These are phyloP conservation scores for Maniola jurtina DNA, from an alignment of 1,140 invertebrate species.

Conservation along the genomic window DNA sequence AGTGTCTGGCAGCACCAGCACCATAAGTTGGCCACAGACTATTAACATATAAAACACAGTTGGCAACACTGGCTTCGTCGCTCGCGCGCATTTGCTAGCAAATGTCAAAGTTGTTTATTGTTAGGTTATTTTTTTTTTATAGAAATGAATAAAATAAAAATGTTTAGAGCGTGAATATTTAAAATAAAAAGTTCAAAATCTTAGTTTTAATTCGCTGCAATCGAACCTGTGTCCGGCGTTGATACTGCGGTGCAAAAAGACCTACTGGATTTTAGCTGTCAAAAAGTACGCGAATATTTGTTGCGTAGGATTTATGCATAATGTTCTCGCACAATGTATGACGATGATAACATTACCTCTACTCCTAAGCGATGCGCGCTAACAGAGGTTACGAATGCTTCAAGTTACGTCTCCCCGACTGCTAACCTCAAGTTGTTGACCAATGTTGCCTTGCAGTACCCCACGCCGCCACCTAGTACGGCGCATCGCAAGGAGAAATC, in stretches of 20 bases:
- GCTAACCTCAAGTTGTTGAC: conserved; percentile 80
- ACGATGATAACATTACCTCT: conserved; percentile 72
- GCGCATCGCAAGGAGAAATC: conserved; percentile 80
- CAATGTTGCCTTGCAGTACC: conserved; percentile 78
- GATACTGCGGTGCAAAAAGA: conserved; percentile 12
- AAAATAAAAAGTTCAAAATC: background rate
- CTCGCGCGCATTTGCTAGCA: conserved; percentile 62
- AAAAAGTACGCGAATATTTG: conserved; percentile 74
- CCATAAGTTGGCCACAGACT: no score
- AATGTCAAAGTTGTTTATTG: conserved; percentile 71
- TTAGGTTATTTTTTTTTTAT: conserved; percentile 43
- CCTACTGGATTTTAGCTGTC: conserved; percentile 65
- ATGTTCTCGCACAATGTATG: conserved; percentile 75
- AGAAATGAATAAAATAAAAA: background rate
- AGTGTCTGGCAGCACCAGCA: no score
- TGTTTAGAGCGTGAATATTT: conserved; percentile 18
- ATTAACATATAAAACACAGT: conserved; percentile 16
- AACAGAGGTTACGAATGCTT: conserved; percentile 77
- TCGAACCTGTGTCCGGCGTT: background rate
- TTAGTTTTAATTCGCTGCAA: background rate
- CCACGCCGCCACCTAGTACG: conserved; percentile 70
- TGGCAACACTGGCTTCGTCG: conserved; percentile 18
- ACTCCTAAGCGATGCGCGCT: conserved; percentile 79
- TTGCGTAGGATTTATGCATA: conserved; percentile 60
- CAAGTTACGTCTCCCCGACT: conserved; percentile 78